A percentile compares a stretch with the other conserved stretches of the same genome.
Conservation (phyloP, 1,140 invertebrate species). For the Drosophila eugracilis region DNA sequence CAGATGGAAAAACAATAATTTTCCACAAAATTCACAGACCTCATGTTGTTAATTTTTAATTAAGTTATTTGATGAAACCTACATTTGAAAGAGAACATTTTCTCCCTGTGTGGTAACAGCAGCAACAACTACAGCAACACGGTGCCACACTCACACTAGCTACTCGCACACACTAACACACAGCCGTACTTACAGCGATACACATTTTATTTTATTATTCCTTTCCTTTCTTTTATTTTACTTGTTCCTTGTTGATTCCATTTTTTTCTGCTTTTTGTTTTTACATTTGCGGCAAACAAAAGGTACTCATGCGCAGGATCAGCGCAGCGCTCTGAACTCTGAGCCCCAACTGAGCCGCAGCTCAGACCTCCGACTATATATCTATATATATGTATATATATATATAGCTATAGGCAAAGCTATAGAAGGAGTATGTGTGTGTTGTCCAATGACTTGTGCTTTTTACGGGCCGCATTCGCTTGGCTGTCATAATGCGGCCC, state of each 20-base stretch:
- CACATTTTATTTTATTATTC: constrained; percentile 83
- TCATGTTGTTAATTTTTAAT: no score
- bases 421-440: constrained; percentile 11
- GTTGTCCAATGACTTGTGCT: constrained; percentile 77
- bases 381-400: constrained; percentile 12
- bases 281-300: constrained; percentile 79
- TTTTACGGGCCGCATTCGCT: constrained; percentile 55
- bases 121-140: constrained; percentile 36
- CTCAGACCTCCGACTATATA: constrained; percentile 17
- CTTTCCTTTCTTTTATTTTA: constrained; percentile 71
- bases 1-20: no score
- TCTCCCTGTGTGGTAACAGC: constrained; percentile 10
- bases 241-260: constrained; percentile 58
- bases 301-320: constrained; percentile 80
- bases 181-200: constrained; percentile 56
- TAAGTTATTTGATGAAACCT: no score
- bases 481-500: constrained; percentile 71
- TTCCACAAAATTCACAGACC: no score
- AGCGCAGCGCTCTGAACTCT: constrained; percentile 75
- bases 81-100: background rate
- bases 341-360: constrained; percentile 59
- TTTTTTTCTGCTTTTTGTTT: constrained; percentile 68
- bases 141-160: constrained; percentile 18
- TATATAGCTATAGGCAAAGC: constrained; percentile 15
- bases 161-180: constrained; percentile 27